These are phyloP conservation scores for Ormyrus rosae DNA, from an alignment of 2,888 invertebrate genomes.

Conservation along the genomic window DNA sequence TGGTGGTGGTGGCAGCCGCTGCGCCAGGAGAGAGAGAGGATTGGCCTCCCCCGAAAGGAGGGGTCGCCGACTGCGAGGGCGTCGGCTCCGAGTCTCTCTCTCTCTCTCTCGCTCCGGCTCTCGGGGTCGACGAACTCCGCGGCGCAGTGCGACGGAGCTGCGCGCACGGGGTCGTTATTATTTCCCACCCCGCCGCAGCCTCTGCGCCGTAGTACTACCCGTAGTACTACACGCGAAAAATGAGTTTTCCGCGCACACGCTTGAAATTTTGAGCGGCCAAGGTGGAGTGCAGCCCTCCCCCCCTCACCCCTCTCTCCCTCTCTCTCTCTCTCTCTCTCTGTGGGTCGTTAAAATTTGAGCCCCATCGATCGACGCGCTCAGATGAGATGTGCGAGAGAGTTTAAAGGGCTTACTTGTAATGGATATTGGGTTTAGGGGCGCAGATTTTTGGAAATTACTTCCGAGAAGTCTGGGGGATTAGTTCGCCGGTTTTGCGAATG, in stretches of 20 bases:
- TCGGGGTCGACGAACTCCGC: conserved; percentile 75
- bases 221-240: background rate
- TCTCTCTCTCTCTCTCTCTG: background rate
- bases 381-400: too few species aligned
- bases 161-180: conserved; percentile 68
- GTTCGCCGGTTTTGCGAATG: too few species aligned
- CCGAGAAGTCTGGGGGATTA: too few species aligned
- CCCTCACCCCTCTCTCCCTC: background rate
- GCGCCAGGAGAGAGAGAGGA: conserved; percentile 38
- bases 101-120: conserved; percentile 38
- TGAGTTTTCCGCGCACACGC: background rate
- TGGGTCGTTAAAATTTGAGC: too few species aligned
- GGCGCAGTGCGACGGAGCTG: conserved; percentile 72
- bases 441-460: background rate
- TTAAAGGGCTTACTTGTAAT: too few species aligned
- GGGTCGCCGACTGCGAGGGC: conserved; percentile 63
- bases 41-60: conserved; percentile 46
- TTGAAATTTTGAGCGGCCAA: too few species aligned
- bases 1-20: conserved; percentile 54
- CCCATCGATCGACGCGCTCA: too few species aligned
- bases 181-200: conserved; percentile 64
- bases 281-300: background rate
- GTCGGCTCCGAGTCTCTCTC: conserved; percentile 63
- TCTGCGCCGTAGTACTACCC: background rate
- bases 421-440: too few species aligned